Conservation (phyloP, 2,888 invertebrate genomes). For the Drosophila nr. perissopoda region DNA sequence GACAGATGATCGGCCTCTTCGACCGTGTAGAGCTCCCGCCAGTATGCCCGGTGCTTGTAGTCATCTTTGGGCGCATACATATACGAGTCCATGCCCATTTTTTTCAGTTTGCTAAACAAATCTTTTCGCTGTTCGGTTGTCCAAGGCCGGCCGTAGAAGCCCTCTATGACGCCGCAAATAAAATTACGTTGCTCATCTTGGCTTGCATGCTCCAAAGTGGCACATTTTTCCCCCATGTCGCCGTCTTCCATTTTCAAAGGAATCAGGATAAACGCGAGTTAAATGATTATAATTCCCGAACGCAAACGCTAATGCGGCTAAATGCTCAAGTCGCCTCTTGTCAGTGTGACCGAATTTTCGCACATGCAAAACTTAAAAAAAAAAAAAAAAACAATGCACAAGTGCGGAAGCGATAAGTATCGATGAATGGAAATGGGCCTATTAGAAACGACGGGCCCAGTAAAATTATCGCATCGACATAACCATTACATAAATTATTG, state of each 20-base stretch:
- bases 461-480: no score
- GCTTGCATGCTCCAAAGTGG: slow-evolving; percentile 20
- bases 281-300: slow-evolving; percentile 24
- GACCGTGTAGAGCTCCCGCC: slow-evolving; percentile 98
- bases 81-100: slow-evolving; percentile 98
- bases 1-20: slow-evolving; percentile 98
- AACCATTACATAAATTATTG: no score
- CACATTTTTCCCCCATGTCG: slow-evolving; percentile 58
- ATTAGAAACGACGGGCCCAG: background rate
- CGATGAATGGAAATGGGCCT: background rate
- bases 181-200: slow-evolving; percentile 88
- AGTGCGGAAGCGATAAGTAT: slow-evolving; percentile 25
- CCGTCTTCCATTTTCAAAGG: slow-evolving; percentile 76
- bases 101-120: slow-evolving; percentile 96
- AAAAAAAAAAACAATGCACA: slow-evolving; percentile 11
- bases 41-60: slow-evolving; percentile 98
- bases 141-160: slow-evolving; percentile 99
- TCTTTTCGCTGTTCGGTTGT: slow-evolving; percentile 98
- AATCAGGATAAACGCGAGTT: slow-evolving; percentile 47
- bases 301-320: slow-evolving; percentile 51
- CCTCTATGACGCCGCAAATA: slow-evolving; percentile 97
- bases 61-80: slow-evolving; percentile 99
- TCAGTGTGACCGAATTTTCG: slow-evolving; percentile 38
- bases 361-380: slow-evolving; percentile 8
- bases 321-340: slow-evolving; percentile 30